These are phyloP conservation scores for Pseudobourletiella spinata DNA, from an alignment of 1,140 invertebrate species.

Conservation along the genomic window DNA sequence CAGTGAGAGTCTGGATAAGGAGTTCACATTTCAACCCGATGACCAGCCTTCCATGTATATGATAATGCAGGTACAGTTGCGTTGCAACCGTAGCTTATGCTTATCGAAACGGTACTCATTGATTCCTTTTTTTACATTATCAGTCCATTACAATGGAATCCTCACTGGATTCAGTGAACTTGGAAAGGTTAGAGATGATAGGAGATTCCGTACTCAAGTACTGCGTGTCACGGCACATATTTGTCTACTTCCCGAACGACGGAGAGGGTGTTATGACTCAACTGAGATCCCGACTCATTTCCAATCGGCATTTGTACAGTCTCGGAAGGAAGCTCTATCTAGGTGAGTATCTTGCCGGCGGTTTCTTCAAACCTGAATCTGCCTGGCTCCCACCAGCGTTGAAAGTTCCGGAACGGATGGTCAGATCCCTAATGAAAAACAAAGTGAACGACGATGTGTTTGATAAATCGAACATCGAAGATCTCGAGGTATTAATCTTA, in stretches of 20 bases:
- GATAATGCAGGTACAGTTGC: slow-evolving; percentile 3
- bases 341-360: slow-evolving; percentile 11
- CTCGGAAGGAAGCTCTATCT: slow-evolving; percentile 9
- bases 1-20: neutral
- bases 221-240: slow-evolving; percentile 9
- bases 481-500: slow-evolving; percentile 7
- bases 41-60: neutral
- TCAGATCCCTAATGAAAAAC: neutral
- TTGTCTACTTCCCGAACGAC: neutral
- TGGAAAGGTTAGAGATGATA: slow-evolving; percentile 32
- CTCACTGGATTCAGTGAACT: slow-evolving; percentile 7
- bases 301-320: slow-evolving; percentile 18
- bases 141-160: slow-evolving; percentile 21
- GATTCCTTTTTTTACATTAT: no score
- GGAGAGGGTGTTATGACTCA: slow-evolving; percentile 24
- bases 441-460: slow-evolving; percentile 1
- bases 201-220: slow-evolving; percentile 33
- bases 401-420: neutral
- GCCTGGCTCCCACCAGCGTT: slow-evolving; percentile 17
- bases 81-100: no score
- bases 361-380: slow-evolving; percentile 23
- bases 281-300: slow-evolving; percentile 17
- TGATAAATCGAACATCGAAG: neutral
- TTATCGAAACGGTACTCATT: no score
- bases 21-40: neutral